Evolutionary conservation across 2,888 invertebrate genomes (phyloP), one percentile per base, ranked within the genome.

Genomic region (Anthophora plumipes): DNA sequence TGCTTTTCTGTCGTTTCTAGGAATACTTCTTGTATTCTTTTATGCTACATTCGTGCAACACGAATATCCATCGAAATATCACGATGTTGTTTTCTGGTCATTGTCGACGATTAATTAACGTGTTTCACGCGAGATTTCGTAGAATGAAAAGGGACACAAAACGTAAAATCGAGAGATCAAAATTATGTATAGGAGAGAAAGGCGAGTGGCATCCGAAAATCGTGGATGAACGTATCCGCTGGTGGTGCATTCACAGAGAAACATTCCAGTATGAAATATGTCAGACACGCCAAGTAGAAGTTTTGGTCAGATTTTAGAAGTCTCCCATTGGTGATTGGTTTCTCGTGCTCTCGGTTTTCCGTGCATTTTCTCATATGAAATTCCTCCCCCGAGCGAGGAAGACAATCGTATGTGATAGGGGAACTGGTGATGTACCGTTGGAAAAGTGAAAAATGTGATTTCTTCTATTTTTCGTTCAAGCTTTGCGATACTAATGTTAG

Each of bases 261-360:
- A 86, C 85, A 86, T 86, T 86, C 85, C 86, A 43, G 46, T 52
- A 37, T 59, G 85, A 86, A 85, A 84, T 84, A 86, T 84, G 82
- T 84, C 77, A 77, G 84, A 80, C 80, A 85, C 52, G 83, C 83
- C 75, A 41, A 54, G 73, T 75, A 77, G 79, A 85, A 85, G 77
- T 77, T 85, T 76, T 69, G 69, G 74, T 60, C 76, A 70, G 64
- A 50, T 63, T 74, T 74, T 31, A 64, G 59, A 71, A 67, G 64
- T 81, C 67, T 55, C 61, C n/a, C 54, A 17, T 54, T 39, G 77
- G 63, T 63, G 76, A 82, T 79, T 57, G 76, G 59, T 48, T 31
- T 20, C 72, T 57, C 71, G 22, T 55, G 1, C n/a, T 9, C 20
- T 17, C 43, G 12, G 20, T 39, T 61, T 6, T 12, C 1, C 12